Percentiles rank a stretch among this genome's conserved stretches.
Evolutionary conservation across 2,888 invertebrate genomes (phyloP).

Genomic region (Metalampra italica): DNA sequence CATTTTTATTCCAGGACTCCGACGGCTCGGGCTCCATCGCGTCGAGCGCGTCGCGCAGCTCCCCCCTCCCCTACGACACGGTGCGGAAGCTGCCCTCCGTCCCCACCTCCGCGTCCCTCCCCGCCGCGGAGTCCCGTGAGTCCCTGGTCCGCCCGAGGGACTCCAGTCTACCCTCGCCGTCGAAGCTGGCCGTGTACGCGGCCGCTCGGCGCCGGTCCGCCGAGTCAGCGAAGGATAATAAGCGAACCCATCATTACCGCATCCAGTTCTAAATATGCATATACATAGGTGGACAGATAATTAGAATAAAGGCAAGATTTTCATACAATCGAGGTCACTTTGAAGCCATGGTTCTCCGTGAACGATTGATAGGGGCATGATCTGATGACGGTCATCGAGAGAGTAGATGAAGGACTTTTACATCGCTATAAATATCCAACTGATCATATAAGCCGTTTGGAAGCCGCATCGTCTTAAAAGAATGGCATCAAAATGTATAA

Average conservation of each 20-base stretch:
- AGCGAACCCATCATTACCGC: slow-evolving; percentile 82
- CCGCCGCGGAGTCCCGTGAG: slow-evolving; percentile 72
- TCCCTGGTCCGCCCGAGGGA: slow-evolving; percentile 67
- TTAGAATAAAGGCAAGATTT: too few relatives aligned
- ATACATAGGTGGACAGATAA: too few relatives aligned
- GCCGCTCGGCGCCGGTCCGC: slow-evolving; percentile 75
- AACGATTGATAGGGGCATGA: too few relatives aligned
- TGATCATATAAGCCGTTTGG: too few relatives aligned
- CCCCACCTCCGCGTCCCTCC: slow-evolving; percentile 70
- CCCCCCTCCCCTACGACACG: slow-evolving; percentile 66
- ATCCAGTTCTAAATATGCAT: slow-evolving; percentile 81
- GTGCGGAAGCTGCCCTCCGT: slow-evolving; percentile 68
- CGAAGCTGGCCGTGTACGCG: slow-evolving; percentile 80
- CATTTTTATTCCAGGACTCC: slow-evolving; percentile 48
- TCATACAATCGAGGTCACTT: too few relatives aligned
- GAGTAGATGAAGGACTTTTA: too few relatives aligned
- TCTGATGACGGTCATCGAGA: too few relatives aligned
- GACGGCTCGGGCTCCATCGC: slow-evolving; percentile 70
- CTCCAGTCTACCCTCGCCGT: slow-evolving; percentile 79
- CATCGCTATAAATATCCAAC: too few relatives aligned
- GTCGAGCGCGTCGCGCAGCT: slow-evolving; percentile 63
- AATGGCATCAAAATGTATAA: too few relatives aligned
- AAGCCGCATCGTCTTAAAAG: too few relatives aligned
- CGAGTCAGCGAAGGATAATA: slow-evolving; percentile 78
- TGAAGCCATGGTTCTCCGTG: too few relatives aligned